Percentiles rank a stretch among this genome's conserved stretches.
phyloP scores from a whole-genome alignment of 2,113 vertebrate species.

The Grus americana region DNA sequence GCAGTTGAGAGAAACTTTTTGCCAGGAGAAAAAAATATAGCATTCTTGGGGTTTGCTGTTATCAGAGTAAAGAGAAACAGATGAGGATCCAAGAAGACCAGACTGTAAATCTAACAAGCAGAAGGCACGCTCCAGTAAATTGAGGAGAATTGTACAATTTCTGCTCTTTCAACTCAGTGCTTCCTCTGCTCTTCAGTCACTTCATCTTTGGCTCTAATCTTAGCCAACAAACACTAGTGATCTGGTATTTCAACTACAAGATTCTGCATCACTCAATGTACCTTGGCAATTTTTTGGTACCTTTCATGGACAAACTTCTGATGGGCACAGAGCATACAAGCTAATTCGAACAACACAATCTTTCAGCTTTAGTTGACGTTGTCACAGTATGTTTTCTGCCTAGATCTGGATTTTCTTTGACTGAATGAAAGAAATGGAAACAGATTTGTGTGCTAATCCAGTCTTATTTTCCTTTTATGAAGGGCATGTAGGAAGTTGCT shows the following conservation, averaged over 20 bases:
- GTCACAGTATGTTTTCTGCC: background rate
- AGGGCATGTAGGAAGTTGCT: background rate
- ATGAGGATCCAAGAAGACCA: background rate
- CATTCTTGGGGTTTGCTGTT: background rate
- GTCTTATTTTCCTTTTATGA: conserved; percentile 33
- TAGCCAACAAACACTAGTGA: background rate
- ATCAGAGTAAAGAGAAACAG: conserved; percentile 10
- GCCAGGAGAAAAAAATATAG: background rate
- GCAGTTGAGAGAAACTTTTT: background rate
- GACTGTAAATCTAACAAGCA: background rate
- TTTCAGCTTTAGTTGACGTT: background rate
- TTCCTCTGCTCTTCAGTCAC: background rate
- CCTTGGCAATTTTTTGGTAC: background rate
- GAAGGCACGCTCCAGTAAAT: background rate
- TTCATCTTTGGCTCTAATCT: background rate
- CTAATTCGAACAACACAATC: background rate
- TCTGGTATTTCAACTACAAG: background rate
- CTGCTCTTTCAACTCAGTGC: background rate
- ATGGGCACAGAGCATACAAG: background rate
- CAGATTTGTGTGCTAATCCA: background rate
- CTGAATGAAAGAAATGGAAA: conserved; percentile 14
- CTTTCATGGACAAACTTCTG: background rate
- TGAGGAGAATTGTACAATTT: background rate
- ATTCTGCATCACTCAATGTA: background rate
- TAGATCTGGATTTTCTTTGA: conserved; percentile 13